Conservation (phyloP, 2,888 invertebrate species). For the Xylota sylvarum region DNA sequence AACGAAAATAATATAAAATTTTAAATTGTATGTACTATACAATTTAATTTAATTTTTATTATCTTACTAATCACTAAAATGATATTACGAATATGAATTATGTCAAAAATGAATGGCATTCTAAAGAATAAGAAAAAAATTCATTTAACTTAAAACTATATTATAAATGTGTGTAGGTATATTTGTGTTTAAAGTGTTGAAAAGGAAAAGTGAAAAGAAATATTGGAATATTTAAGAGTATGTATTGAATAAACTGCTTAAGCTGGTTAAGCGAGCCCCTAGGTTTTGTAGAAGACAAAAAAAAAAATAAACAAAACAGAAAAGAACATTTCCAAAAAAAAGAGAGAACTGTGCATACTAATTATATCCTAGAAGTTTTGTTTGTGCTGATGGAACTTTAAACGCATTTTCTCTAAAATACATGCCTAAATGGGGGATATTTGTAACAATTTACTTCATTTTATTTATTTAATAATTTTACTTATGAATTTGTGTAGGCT, state of each 20-base stretch:
- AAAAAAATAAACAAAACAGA: background rate
- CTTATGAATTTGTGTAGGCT: background rate
- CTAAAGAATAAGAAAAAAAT: slow-evolving; percentile 53
- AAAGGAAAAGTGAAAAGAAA: slow-evolving; percentile 38
- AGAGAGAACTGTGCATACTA: slow-evolving; percentile 53
- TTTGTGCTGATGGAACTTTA: slow-evolving; percentile 48
- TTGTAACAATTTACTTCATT: slow-evolving; percentile 59
- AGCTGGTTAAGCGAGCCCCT: slow-evolving; percentile 65
- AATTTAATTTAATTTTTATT: slow-evolving; percentile 24
- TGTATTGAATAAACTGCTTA: slow-evolving; percentile 52
- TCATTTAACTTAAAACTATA: slow-evolving; percentile 46
- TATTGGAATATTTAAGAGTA: slow-evolving; percentile 10
- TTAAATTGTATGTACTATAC: slow-evolving; percentile 35
- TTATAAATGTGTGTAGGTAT: slow-evolving; percentile 40
- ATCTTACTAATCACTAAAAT: slow-evolving; percentile 59
- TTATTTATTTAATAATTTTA: background rate
- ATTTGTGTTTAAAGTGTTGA: slow-evolving; percentile 60
- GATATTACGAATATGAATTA: slow-evolving; percentile 66
- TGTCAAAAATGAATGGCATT: slow-evolving; percentile 77
- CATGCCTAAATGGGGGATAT: background rate
- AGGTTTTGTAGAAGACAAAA: slow-evolving; percentile 17
- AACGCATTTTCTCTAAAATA: slow-evolving; percentile 11
- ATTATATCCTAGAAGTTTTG: slow-evolving; percentile 28
- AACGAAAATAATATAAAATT: slow-evolving; percentile 35
- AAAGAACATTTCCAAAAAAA: slow-evolving; percentile 16